Evolutionary conservation across 2,888 invertebrate species (phyloP).

Genomic region (Cenopis cana): DNA sequence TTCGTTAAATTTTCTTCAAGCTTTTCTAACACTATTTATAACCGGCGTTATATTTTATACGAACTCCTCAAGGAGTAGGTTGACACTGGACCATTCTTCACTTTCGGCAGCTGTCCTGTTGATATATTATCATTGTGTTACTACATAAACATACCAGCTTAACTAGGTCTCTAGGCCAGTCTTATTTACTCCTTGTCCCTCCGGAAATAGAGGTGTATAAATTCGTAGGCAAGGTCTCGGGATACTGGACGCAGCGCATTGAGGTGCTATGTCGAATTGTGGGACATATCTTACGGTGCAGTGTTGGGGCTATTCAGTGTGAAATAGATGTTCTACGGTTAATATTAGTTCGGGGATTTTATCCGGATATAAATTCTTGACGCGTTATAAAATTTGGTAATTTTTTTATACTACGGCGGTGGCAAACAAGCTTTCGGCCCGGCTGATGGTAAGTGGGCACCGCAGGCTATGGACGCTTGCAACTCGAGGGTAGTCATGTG

Average conservation of each 20-base stretch:
- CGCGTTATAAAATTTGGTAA: no score
- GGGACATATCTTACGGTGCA: conserved; percentile 55
- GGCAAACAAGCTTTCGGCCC: no score
- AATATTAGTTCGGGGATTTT: conserved; percentile 23
- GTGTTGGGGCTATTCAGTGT: conserved; percentile 39
- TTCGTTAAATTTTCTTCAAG: not conserved
- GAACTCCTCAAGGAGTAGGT: conserved; percentile 56
- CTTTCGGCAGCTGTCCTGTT: conserved; percentile 64
- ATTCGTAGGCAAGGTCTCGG: conserved; percentile 36
- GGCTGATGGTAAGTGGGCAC: no score
- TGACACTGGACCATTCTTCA: conserved; percentile 63
- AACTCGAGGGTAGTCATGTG: no score
- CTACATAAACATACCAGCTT: conserved; percentile 51
- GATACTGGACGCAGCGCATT: conserved; percentile 48
- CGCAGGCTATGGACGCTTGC: no score
- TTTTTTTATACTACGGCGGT: no score
- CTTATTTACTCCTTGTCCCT: conserved; percentile 16
- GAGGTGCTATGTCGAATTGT: conserved; percentile 48
- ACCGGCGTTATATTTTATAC: conserved; percentile 24
- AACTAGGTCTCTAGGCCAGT: conserved; percentile 44
- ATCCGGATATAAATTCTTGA: not conserved
- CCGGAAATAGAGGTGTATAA: conserved; percentile 26
- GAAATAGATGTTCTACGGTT: conserved; percentile 37
- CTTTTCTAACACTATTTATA: conserved; percentile 13
- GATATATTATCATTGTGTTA: conserved; percentile 67